These are phyloP conservation scores for Corythornis cristatus DNA, from an alignment of 2,113 vertebrate species.

Conservation along the genomic window DNA sequence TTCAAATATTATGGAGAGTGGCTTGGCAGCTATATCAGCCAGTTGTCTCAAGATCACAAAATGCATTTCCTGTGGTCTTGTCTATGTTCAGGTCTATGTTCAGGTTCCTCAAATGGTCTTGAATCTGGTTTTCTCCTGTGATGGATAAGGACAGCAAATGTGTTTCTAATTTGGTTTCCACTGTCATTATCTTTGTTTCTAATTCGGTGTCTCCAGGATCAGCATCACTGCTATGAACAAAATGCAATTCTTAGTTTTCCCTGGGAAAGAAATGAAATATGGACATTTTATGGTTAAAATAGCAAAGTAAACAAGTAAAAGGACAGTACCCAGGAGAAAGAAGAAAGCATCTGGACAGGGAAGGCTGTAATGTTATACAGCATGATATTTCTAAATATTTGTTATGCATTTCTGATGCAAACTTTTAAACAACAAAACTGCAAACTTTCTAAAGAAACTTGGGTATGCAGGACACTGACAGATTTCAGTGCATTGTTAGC, in stretches of 20 bases:
- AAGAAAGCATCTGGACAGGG: background rate
- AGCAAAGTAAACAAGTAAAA: background rate
- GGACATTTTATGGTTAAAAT: background rate
- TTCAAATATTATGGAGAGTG: background rate
- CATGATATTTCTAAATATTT: background rate
- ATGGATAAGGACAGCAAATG: background rate
- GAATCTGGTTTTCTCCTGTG: background rate
- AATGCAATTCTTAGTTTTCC: background rate
- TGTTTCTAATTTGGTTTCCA: background rate
- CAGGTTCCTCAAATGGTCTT: background rate
- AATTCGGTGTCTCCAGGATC: background rate
- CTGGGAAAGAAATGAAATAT: background rate
- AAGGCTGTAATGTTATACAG: background rate
- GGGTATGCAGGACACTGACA: background rate
- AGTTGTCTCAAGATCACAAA: background rate
- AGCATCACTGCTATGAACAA: background rate
- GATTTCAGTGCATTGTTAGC: background rate
- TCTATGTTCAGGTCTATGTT: background rate
- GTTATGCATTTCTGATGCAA: background rate
- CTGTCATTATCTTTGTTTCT: background rate
- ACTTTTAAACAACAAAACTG: background rate
- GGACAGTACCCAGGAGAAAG: background rate
- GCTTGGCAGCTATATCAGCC: background rate
- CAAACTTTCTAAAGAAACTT: background rate
- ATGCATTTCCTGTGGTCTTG: background rate